Evolutionary conservation across 2,888 invertebrate genomes (phyloP), one percentile per base, ranked within the genome.

Genomic region (Netelia virgata): DNA sequence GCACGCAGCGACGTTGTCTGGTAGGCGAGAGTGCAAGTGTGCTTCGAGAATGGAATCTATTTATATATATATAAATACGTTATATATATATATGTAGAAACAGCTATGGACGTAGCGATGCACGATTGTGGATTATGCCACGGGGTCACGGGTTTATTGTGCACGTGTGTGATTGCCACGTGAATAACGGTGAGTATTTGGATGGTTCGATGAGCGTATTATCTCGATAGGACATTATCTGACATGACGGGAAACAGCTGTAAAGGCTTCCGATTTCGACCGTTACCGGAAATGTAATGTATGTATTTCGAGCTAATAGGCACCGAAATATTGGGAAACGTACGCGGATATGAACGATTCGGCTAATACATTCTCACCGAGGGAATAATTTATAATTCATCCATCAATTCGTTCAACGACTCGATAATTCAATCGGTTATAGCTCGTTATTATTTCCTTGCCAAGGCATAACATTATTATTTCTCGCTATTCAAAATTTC

Each of bases 181-280:
- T n/a, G 50, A 55, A 10, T 57, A 47, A 18, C 18, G 3, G 43
- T 18, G 80, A 73, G 53, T 68, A 18, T 16, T 28, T 28, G 28
- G 23, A 10, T 36, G 59, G 59, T 66, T 72, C 61, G 61, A 80
- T 80, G 59, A 61, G 41, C 36, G 41, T 41, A 63, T 79, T 75
- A 83, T 75, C 79, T 79, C 70, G 68, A 28, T 43, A n/a, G 69
- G 55, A 70, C 28, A 28, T 79, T 83, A 79, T 83, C 68, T 50
- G 70, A 6, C 79, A 72, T 28, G 64, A 72, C 50, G 36, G 55
- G 47, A 72, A 84, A 57, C 72, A 68, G 61, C 72, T 66, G 72
- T 28, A 16, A 79, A 63, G 61, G 14, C 55, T 68, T 59, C 20
- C 53, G 68, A 55, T 70, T 76, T 72, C 75, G 18, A 68, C 64